Evolutionary conservation across 2,113 vertebrate genomes (phyloP).

Genomic region (Pipa parva): DNA sequence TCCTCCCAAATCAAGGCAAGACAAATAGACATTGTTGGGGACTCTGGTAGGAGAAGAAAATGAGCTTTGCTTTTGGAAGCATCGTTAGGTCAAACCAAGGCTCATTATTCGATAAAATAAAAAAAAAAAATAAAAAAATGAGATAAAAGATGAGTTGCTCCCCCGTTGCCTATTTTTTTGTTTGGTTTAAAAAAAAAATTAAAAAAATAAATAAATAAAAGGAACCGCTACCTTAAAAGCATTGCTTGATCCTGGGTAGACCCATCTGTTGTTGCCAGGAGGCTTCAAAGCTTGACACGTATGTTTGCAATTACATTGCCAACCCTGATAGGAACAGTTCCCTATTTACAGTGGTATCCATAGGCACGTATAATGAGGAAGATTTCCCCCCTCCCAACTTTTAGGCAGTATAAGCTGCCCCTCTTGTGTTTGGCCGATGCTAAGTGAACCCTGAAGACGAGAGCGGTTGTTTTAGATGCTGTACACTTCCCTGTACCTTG

Average conservation of each 20-base stretch:
- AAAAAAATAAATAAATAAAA: too few relatives aligned
- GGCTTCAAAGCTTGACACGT: conserved; percentile 6
- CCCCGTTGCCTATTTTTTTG: conserved; percentile 42
- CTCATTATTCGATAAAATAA: conserved; percentile 60
- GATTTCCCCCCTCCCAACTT: conserved; percentile 17
- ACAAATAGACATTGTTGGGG: conserved; percentile 60
- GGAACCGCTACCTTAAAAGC: conserved; percentile 50
- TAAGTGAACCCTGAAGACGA: not conserved
- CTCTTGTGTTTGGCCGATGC: not conserved
- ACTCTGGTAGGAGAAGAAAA: conserved; percentile 58
- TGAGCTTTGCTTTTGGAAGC: conserved; percentile 75
- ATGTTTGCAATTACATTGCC: conserved; percentile 26
- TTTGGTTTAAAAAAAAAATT: too few relatives aligned
- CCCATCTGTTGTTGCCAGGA: not conserved
- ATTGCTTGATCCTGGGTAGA: conserved; percentile 50
- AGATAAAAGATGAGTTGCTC: conserved; percentile 54
- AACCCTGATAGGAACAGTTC: conserved; percentile 7
- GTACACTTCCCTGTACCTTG: not conserved
- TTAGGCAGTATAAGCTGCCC: not conserved
- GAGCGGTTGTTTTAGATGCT: not conserved
- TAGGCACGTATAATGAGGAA: not conserved
- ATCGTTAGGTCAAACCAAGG: conserved; percentile 73
- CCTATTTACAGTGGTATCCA: conserved; percentile 27
- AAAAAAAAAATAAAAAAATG: conserved; percentile 55
- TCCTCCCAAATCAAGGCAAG: conserved; percentile 64